phyloP scores from a whole-genome alignment of 2,113 vertebrate genomes.

The Calonectris borealis region DNA sequence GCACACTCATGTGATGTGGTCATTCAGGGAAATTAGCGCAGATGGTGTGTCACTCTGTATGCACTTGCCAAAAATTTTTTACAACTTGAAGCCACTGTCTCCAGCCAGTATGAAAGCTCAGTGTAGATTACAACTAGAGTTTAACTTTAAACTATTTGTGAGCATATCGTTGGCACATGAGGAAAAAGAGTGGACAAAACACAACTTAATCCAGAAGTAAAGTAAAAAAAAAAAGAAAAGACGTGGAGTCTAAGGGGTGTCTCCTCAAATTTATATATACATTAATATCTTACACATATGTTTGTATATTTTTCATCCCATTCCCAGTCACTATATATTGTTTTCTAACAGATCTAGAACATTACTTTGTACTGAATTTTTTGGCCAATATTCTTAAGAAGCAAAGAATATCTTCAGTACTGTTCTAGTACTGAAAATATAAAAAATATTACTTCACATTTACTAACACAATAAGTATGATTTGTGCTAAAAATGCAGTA shows the following conservation, averaged over 20 bases:
- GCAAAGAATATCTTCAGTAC: background rate
- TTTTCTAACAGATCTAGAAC: background rate
- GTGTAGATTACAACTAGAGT: background rate
- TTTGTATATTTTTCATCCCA: background rate
- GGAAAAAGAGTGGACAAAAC: background rate
- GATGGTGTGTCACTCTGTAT: background rate
- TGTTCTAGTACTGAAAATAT: background rate
- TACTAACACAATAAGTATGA: background rate
- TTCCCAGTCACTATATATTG: background rate
- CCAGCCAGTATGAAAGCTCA: background rate
- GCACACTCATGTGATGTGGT: background rate
- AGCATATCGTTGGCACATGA: background rate
- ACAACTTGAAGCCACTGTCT: background rate
- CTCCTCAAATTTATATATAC: background rate
- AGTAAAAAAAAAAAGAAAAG: background rate
- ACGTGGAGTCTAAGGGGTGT: rapidly evolving
- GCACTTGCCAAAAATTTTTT: background rate
- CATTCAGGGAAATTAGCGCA: slow-evolving; percentile 5
- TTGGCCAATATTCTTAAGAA: background rate
- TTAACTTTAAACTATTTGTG: background rate
- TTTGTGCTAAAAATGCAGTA: background rate
- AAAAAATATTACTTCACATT: background rate
- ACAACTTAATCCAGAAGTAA: background rate
- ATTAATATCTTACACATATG: background rate
- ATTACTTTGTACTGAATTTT: background rate